Base-by-base conservation (phyloP, 1,140 invertebrate species). In the Oncopodura yosiiana region DNA sequence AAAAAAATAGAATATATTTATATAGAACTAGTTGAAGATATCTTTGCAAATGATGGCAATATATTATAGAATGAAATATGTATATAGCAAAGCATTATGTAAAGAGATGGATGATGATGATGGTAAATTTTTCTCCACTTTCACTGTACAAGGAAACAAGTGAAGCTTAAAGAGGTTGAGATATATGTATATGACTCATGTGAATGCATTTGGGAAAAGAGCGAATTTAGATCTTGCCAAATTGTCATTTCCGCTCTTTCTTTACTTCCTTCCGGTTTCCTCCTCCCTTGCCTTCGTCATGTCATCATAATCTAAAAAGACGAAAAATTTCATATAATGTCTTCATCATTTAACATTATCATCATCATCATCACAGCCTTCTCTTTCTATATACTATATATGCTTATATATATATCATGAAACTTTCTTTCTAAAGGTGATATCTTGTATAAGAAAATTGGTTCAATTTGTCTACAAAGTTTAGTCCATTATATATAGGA, bases 261-360 rank as follows among this genome's bases (percentile, higher is more conserved):
- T 58, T 34, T 37, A 61, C 58, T 61, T 60, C 58, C 58, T n/a
- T n/a, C n/a, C n/a, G n/a, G n/a, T n/a, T 61, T 61, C 58, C 58
- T 61, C 56, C 58, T 53, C 53, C 53, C 56, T 37, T 34, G 44
- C 53, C 38, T 46, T 49, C 58, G 36, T 55, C 48, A 34, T 36
- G 30, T 39, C 46, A 51, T 56, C 42, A 56, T 56, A 48, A 56
- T 60, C 36, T 51, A 43, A 36, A 49, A 58, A n/a, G n/a, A n/a
- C n/a, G 56, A 58, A 58, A 58, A 58, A 58, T 58, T 23, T 53
- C 29, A 32, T 41, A 53, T 56, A 61, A 56, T 61, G 43, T 49
- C 56, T 49, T 56, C 54, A 56, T 56, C 53, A 55, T 46, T 21
- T n/a, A n/a, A n/a, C n/a, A 53, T 23, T 23, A 53, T 53, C 52